phyloP scores from a whole-genome alignment of 2,888 invertebrate species.

The Andrena bucephala region DNA sequence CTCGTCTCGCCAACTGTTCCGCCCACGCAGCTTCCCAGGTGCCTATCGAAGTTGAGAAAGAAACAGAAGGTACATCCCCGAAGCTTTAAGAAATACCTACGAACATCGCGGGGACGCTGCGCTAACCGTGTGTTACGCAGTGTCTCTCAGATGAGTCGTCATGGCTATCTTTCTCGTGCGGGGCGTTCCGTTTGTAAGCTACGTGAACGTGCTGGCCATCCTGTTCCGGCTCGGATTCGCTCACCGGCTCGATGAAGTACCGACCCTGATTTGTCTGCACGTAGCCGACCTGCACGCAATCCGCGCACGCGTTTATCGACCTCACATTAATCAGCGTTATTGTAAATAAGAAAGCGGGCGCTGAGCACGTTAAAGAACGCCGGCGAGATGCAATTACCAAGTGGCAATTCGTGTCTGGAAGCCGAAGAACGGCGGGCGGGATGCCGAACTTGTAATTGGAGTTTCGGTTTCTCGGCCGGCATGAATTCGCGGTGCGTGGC shows the following conservation, averaged over 20 bases:
- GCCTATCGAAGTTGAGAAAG: conserved; percentile 59
- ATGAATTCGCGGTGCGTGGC: conserved; percentile 8
- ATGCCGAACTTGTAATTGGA: conserved; percentile 5
- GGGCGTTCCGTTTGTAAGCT: conserved; percentile 83
- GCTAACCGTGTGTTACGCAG: conserved; percentile 77
- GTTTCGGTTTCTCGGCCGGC: conserved; percentile 4
- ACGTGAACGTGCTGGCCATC: conserved; percentile 87
- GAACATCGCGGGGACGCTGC: neutral
- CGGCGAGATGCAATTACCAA: conserved; percentile 11
- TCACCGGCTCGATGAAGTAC: conserved; percentile 88
- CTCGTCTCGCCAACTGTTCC: conserved; percentile 84
- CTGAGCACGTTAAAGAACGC: neutral
- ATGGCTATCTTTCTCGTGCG: conserved; percentile 62
- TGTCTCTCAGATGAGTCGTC: conserved; percentile 50
- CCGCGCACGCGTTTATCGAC: conserved; percentile 50
- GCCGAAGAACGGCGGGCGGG: neutral
- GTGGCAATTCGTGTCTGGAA: too few relatives aligned
- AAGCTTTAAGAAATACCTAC: neutral
- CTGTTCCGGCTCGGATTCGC: conserved; percentile 85
- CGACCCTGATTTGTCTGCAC: conserved; percentile 85
- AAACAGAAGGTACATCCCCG: neutral
- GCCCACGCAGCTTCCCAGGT: conserved; percentile 80
- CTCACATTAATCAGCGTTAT: conserved; percentile 45
- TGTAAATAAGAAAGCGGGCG: conserved; percentile 33
- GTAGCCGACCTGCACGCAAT: conserved; percentile 86